These are phyloP conservation scores for Phania funesta DNA, from an alignment of 2,888 invertebrate genomes.

Conservation along the genomic window DNA sequence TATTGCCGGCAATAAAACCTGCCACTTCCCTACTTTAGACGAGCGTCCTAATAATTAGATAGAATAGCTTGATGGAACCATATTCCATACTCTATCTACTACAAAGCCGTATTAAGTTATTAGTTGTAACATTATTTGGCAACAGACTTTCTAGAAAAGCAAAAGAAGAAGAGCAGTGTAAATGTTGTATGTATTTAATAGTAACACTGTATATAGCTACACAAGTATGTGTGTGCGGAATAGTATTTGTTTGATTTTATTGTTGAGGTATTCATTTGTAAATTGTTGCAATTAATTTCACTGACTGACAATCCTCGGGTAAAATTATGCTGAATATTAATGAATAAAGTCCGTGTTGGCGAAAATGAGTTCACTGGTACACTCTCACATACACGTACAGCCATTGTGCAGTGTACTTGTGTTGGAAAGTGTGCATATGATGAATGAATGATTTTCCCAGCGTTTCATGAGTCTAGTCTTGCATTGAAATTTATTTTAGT, in stretches of 20 bases:
- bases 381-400: background rate
- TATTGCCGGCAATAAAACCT: no score
- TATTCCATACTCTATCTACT: no score
- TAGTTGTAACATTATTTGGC: no score
- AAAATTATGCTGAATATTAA: conserved; percentile 64
- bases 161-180: background rate
- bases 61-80: no score
- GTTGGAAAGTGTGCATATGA: background rate
- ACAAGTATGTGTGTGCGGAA: background rate
- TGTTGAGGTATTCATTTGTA: conserved; percentile 64
- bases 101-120: no score
- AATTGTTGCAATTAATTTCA: conserved; percentile 65
- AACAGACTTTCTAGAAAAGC: background rate
- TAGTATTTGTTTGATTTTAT: conserved; percentile 25
- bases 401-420: conserved; percentile 11
- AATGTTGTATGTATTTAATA: background rate
- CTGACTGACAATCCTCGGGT: conserved; percentile 57
- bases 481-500: no score
- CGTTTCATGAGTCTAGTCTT: background rate
- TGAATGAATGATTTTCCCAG: background rate
- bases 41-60: no score
- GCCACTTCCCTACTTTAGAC: no score
- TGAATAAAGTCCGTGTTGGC: conserved; percentile 45
- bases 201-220: background rate
- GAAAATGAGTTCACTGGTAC: background rate